These are phyloP conservation scores for Solea senegalensis DNA, from an alignment of 2,113 vertebrate genomes.

Conservation along the genomic window DNA sequence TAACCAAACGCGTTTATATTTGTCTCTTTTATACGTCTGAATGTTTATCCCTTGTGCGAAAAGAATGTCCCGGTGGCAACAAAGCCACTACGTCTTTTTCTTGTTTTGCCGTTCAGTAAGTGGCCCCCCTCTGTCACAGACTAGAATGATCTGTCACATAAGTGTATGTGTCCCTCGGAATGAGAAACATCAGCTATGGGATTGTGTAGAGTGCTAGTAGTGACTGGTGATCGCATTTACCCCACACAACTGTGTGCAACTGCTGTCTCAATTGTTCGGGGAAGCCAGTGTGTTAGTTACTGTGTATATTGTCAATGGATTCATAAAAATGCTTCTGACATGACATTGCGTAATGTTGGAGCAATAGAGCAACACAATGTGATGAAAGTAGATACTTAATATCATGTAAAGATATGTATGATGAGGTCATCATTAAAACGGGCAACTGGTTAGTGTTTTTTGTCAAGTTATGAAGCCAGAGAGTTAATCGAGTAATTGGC, in stretches of 20 bases:
- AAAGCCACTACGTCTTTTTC: slow-evolving; percentile 32
- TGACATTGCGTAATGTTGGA: no score
- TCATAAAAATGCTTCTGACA: no score
- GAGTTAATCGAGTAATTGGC: no score
- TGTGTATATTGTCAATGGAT: no score
- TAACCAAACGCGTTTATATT: no score
- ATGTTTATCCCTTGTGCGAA: no score
- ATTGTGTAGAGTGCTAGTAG: slow-evolving; percentile 28
- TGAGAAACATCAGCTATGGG: slow-evolving; percentile 15
- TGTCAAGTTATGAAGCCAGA: no score
- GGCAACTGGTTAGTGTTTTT: no score
- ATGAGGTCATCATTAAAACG: no score
- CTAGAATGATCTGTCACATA: slow-evolving; percentile 60
- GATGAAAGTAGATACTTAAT: no score
- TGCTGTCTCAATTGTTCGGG: background rate
- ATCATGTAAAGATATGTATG: no score
- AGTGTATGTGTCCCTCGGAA: slow-evolving; percentile 26
- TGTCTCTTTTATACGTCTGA: background rate
- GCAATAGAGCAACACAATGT: no score
- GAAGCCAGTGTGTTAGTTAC: background rate
- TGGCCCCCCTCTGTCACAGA: slow-evolving; percentile 31
- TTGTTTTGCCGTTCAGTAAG: slow-evolving; percentile 43
- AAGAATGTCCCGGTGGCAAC: background rate
- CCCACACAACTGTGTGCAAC: background rate
- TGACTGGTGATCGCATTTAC: background rate